Conservation (phyloP, 2,797 vertebrate genomes). For the Gymnocypris eckloni region DNA sequence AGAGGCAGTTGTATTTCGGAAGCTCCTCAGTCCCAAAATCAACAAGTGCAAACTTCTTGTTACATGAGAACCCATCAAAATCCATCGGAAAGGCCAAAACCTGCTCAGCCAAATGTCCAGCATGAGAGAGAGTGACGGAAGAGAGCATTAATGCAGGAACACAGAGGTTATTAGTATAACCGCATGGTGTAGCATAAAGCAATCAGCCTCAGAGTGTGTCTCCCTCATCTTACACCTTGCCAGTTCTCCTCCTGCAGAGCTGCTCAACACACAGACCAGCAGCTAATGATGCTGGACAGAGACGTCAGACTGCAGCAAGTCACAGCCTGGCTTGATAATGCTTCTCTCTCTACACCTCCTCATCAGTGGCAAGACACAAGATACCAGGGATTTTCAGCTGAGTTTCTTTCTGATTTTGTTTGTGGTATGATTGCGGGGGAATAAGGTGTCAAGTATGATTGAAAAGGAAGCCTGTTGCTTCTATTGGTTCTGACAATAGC, state of each 20-base stretch:
- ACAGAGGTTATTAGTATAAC: slow-evolving; percentile 85
- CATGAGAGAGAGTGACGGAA: slow-evolving; percentile 67
- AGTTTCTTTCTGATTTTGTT: slow-evolving; percentile 51
- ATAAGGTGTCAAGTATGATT: slow-evolving; percentile 40
- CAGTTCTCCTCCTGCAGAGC: slow-evolving; percentile 74
- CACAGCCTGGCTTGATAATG: slow-evolving; percentile 71
- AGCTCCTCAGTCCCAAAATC: slow-evolving; percentile 2
- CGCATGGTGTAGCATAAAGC: slow-evolving; percentile 81
- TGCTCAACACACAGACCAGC: slow-evolving; percentile 75
- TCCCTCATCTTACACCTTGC: slow-evolving; percentile 72
- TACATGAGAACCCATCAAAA: neutral
- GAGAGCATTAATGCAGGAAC: slow-evolving; percentile 83
- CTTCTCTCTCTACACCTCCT: slow-evolving; percentile 71
- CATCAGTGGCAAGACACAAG: slow-evolving; percentile 71
- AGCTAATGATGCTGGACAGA: slow-evolving; percentile 81
- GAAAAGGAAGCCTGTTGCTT: slow-evolving; percentile 42
- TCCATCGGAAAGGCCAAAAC: slow-evolving; percentile 14
- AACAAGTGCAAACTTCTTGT: neutral
- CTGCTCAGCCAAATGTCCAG: slow-evolving; percentile 10
- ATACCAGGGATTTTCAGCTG: slow-evolving; percentile 66
- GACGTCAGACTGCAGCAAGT: slow-evolving; percentile 71
- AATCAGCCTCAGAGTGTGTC: slow-evolving; percentile 77
- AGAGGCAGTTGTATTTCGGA: neutral
- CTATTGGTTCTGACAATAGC: slow-evolving; percentile 31
- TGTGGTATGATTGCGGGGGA: slow-evolving; percentile 29